A percentile compares a stretch with the other conserved stretches of the same genome.
Conservation (phyloP, 2,888 invertebrate species). For the Gortyna flavago region DNA sequence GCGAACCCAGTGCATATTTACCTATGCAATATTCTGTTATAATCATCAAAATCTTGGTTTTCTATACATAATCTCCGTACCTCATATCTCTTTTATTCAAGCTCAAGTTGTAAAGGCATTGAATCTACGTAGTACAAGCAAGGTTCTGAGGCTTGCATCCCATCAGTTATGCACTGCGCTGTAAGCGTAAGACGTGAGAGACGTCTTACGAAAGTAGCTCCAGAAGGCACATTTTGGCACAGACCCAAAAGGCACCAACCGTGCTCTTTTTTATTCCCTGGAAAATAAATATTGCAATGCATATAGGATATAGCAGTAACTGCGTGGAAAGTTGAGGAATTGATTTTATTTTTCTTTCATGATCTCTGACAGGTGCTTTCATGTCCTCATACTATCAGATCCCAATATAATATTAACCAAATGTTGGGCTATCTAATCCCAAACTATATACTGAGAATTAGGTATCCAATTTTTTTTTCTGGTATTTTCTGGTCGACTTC, state of each 20-base stretch:
- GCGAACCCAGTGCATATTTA: neutral
- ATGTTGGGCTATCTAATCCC: neutral
- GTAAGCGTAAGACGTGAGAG: no score
- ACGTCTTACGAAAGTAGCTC: constrained; percentile 51
- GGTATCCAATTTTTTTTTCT: neutral
- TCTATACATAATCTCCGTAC: neutral
- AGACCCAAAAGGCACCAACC: constrained; percentile 49
- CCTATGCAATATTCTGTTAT: no score
- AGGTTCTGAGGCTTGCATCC: constrained; percentile 29
- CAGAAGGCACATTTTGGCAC: constrained; percentile 52
- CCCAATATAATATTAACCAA: neutral
- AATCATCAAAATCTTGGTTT: neutral
- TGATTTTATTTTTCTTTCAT: neutral
- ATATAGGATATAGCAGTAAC: constrained; percentile 20
- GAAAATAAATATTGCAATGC: constrained; percentile 42
- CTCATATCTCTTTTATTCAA: neutral
- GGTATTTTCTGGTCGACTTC: neutral
- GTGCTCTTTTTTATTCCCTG: constrained; percentile 32
- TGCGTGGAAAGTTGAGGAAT: constrained; percentile 15
- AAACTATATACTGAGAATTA: neutral
- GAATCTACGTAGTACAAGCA: constrained; percentile 13
- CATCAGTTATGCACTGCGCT: constrained; percentile 55
- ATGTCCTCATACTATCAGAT: neutral
- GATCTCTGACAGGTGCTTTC: neutral
- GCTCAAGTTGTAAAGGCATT: constrained; percentile 26